phyloP scores from a whole-genome alignment of 1,140 invertebrate genomes.

The Eumaeus atala region DNA sequence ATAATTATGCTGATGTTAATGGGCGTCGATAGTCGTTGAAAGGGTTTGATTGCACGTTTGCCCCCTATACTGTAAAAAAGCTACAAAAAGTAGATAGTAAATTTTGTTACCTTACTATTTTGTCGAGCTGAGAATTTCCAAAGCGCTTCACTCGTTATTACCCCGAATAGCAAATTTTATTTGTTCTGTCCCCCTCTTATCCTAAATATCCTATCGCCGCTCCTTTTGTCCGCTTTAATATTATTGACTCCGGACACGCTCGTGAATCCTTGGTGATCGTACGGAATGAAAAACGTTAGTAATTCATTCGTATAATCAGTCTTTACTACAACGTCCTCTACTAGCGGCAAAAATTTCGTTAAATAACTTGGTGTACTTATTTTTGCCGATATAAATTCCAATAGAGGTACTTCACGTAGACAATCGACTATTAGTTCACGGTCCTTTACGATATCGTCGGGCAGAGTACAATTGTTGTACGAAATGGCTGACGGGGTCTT shows the following conservation, averaged over 20 bases:
- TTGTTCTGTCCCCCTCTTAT: conserved; percentile 73
- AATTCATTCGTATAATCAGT: conserved; percentile 85
- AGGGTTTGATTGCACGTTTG: too few species aligned
- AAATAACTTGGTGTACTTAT: conserved; percentile 88
- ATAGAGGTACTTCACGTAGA: conserved; percentile 83
- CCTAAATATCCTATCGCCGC: conserved; percentile 67
- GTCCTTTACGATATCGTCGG: conserved; percentile 84
- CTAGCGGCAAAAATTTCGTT: conserved; percentile 88
- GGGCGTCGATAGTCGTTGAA: too few species aligned
- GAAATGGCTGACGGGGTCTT: conserved; percentile 91
- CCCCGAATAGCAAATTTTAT: conserved; percentile 89
- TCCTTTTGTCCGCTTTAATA: conserved; percentile 76
- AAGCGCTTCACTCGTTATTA: conserved; percentile 88
- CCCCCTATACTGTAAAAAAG: too few species aligned
- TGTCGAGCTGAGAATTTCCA: conserved; percentile 89
- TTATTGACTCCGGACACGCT: conserved; percentile 67
- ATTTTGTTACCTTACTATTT: conserved; percentile 80
- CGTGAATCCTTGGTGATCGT: conserved; percentile 44
- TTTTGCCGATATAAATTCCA: conserved; percentile 85
- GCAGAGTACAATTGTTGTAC: conserved; percentile 89
- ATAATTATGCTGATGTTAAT: too few species aligned
- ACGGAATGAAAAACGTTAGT: conserved; percentile 72
- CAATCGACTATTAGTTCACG: conserved; percentile 89
- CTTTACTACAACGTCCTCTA: conserved; percentile 90
- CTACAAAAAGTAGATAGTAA: too few species aligned